Conservation (phyloP, 2,113 vertebrate species). For the Capreolus pygargus region DNA sequence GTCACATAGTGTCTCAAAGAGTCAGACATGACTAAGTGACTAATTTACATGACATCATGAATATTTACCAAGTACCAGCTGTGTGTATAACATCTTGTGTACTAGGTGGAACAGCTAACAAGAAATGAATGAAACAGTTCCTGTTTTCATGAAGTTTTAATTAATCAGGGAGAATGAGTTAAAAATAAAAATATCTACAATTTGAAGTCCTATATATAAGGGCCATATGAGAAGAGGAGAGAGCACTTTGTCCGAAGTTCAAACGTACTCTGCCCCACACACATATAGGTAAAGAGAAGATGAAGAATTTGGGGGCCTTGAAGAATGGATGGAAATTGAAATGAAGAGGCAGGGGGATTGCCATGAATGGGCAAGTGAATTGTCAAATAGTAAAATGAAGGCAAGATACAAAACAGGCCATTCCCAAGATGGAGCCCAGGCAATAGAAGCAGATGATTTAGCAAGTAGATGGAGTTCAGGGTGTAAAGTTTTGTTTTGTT, state of each 20-base stretch:
- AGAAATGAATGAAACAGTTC: not conserved
- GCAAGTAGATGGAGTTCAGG: not conserved
- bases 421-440: not conserved
- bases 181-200: not conserved
- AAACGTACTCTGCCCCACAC: not conserved
- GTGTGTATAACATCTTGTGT: not conserved
- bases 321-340: not conserved
- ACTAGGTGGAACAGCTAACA: not conserved
- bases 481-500: not conserved
- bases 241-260: not conserved
- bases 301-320: not conserved
- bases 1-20: not conserved
- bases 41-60: not conserved
- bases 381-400: not conserved
- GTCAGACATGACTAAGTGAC: not conserved
- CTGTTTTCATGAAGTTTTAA: not conserved
- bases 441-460: not conserved
- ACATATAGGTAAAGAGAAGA: not conserved
- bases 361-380: not conserved
- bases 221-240: not conserved
- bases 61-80: not conserved
- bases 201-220: not conserved
- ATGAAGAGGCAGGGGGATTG: not conserved
- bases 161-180: not conserved
- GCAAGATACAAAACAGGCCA: not conserved